Evolutionary conservation across 2,113 vertebrate species (phyloP), one percentile per base, ranked within the genome.

Genomic region (Kryptolebias marmoratus): DNA sequence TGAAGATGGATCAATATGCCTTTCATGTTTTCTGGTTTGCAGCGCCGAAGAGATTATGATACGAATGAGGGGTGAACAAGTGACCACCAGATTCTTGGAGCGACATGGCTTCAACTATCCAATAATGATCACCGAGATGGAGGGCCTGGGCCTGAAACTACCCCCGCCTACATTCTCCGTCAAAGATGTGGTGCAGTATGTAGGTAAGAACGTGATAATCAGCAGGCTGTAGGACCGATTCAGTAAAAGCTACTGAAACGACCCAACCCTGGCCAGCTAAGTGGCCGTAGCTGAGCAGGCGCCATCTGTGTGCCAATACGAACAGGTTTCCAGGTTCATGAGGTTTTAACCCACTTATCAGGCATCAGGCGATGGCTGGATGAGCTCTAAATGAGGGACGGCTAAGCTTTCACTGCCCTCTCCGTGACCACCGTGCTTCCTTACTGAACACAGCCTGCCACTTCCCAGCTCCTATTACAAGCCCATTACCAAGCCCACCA

Each of bases 1-100:
- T 42, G 10, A 42, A 42, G 10, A 42, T 36, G 7, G 7, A 36
- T 36, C 32, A 7, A 36, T 36, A 5, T 65, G 39, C 50, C 27
- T 42, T 31, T 15, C 36, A 42, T 7, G 4, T 27, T 49, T 5
- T 73, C 4, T 66, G 50, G 6, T 85, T 69, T 45, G 39, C 84
- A 99, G 98, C 90, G 97, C 95, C 18, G 96, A 97, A 77, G 98
- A 98, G 84, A 90, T 97, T 0, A 82, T 99, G 86, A 88, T 95
- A 75, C 93, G 93, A 91, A 98, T 98, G 96, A 94, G 95, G 62
- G 98, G 98, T 14, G 95, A 94, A 91, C 96, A 95, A 73, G 79
- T 99, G 92, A 97, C 97, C 11, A 94, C 95, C 65, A 94, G 94
- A 86, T 98, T 96, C 81, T 91, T 99, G 92, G 97, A 98, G 92